These are phyloP conservation scores for Platorchestia sp. DNA, from an alignment of 1,140 invertebrate species.

Conservation along the genomic window DNA sequence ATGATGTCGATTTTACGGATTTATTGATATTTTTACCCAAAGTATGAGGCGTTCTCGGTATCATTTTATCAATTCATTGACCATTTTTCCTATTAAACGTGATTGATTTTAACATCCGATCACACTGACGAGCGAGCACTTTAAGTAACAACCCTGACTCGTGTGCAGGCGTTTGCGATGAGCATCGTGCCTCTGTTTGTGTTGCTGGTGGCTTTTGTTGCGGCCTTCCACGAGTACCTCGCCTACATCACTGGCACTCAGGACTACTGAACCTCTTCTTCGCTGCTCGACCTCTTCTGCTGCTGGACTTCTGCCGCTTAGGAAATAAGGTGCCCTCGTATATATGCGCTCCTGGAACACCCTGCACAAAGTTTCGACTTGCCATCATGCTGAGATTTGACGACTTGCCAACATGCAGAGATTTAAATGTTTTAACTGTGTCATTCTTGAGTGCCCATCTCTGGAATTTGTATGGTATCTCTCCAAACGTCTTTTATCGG, in stretches of 20 bases:
- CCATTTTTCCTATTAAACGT: too few relatives aligned
- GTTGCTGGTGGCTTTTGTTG: slow-evolving; percentile 36
- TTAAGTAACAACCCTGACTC: background rate
- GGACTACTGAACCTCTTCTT: slow-evolving; percentile 3
- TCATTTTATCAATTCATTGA: too few relatives aligned
- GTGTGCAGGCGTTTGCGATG: slow-evolving; percentile 29
- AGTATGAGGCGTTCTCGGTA: too few relatives aligned
- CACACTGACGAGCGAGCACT: background rate
- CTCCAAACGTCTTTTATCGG: background rate
- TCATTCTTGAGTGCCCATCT: background rate
- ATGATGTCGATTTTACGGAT: too few relatives aligned
- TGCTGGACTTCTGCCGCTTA: background rate
- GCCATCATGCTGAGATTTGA: background rate
- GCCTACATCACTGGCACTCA: slow-evolving; percentile 37
- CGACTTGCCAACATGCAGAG: background rate
- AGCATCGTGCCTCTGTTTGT: slow-evolving; percentile 41
- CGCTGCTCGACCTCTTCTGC: background rate
- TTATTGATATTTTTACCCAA: too few relatives aligned
- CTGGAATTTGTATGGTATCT: background rate
- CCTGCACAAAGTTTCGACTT: background rate
- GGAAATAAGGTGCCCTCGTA: background rate
- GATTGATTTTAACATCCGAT: background rate
- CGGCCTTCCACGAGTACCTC: slow-evolving; percentile 47
- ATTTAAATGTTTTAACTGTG: background rate
- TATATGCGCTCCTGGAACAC: background rate